Conservation (phyloP, 1,140 invertebrate genomes). For the Dreissena polymorpha region DNA sequence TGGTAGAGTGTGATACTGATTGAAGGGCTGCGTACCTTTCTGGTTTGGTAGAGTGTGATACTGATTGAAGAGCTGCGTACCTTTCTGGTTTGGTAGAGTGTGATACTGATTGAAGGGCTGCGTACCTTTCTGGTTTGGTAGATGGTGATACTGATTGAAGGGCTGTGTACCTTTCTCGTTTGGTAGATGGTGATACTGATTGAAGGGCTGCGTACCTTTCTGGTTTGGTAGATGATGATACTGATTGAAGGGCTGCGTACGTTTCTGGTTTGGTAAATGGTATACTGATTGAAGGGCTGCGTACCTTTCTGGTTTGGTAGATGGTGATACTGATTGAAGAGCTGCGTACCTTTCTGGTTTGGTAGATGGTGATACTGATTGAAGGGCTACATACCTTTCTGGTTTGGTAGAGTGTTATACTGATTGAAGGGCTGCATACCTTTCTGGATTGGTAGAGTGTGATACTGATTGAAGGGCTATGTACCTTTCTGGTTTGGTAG, state of each 20-base stretch:
- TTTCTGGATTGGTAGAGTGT: conserved; percentile 80
- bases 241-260: conserved; percentile 70
- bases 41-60: no score
- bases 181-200: conserved; percentile 80
- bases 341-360: conserved; percentile 80
- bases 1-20: conserved; percentile 80
- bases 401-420: conserved; percentile 79
- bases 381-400: conserved; percentile 78
- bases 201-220: conserved; percentile 82
- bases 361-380: conserved; percentile 78
- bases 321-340: conserved; percentile 77
- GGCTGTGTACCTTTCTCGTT: conserved; percentile 79
- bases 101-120: conserved; percentile 80
- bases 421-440: conserved; percentile 71
- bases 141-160: no score
- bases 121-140: no score
- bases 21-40: conserved; percentile 82
- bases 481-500: conserved; percentile 80
- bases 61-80: conserved; percentile 70
- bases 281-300: neutral
- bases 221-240: conserved; percentile 82
- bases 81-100: conserved; percentile 80
- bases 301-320: conserved; percentile 80
- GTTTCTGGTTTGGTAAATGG: conserved; percentile 80
- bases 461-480: conserved; percentile 73